Evolutionary conservation across 2,888 invertebrate species (phyloP).

Genomic region (Aethes cnicana): DNA sequence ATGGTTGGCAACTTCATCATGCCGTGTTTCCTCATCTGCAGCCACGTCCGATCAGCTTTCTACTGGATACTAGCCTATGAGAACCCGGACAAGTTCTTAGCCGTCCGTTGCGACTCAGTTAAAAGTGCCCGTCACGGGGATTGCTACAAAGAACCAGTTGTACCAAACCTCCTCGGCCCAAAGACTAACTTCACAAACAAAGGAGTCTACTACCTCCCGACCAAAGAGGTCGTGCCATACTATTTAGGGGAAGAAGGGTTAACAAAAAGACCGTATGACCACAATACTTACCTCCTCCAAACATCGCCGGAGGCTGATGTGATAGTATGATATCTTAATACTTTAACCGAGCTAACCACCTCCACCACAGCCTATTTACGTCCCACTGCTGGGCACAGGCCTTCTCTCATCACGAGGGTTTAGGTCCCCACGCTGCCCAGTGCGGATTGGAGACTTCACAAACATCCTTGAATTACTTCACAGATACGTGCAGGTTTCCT

Average conservation of each 20-base stretch:
- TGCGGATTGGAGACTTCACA: too few relatives aligned
- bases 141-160: slow-evolving; percentile 50
- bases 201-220: slow-evolving; percentile 67
- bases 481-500: too few relatives aligned
- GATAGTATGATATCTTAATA: slow-evolving; percentile 46
- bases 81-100: slow-evolving; percentile 59
- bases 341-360: too few relatives aligned
- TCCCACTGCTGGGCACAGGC: too few relatives aligned
- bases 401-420: too few relatives aligned
- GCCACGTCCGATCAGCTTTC: slow-evolving; percentile 61
- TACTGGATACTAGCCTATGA: slow-evolving; percentile 57
- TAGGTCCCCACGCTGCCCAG: too few relatives aligned
- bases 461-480: too few relatives aligned
- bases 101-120: slow-evolving; percentile 56
- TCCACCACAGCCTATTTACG: too few relatives aligned
- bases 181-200: slow-evolving; percentile 62
- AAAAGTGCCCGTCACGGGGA: slow-evolving; percentile 55
- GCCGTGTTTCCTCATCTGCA: slow-evolving; percentile 68
- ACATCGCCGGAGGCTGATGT: slow-evolving; percentile 60
- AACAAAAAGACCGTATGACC: slow-evolving; percentile 47
- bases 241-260: slow-evolving; percentile 57
- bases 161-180: slow-evolving; percentile 58
- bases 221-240: slow-evolving; percentile 53
- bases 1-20: slow-evolving; percentile 57
- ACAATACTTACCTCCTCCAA: slow-evolving; percentile 55